Conservation (phyloP, 2,113 vertebrate species). For the Callopanchax toddi region DNA sequence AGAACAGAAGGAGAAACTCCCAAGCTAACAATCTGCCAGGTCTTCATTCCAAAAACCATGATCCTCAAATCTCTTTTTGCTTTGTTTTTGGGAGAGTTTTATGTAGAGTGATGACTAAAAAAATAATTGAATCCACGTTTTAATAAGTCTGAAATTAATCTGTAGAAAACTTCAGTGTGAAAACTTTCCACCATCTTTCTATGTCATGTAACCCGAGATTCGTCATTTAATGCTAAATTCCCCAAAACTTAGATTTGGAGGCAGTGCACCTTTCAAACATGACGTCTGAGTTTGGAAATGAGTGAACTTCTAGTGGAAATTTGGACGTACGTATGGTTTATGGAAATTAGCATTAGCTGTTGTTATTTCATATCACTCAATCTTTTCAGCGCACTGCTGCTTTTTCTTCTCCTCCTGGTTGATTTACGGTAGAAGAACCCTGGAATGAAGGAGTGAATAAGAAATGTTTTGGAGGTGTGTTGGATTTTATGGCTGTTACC, state of each 20-base stretch:
- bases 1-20: neutral
- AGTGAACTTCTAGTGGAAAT: too few relatives aligned
- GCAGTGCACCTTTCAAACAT: constrained; percentile 9
- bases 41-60: neutral
- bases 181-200: too few relatives aligned
- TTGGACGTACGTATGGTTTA: neutral
- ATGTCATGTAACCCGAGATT: constrained; percentile 10
- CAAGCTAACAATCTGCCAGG: neutral
- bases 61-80: neutral
- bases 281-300: neutral
- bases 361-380: constrained; percentile 49
- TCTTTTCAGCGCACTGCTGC: constrained; percentile 42
- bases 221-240: neutral
- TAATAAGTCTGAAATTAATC: neutral
- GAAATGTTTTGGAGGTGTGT: constrained; percentile 29
- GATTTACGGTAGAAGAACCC: constrained; percentile 48
- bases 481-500: constrained; percentile 33
- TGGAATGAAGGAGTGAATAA: constrained; percentile 20
- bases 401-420: constrained; percentile 19
- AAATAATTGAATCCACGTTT: neutral
- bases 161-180: too few relatives aligned
- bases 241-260: neutral
- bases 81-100: neutral
- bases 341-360: constrained; percentile 44
- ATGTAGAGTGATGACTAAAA: neutral